phyloP scores from a whole-genome alignment of 2,113 vertebrate species.

The Spheniscus mendiculus region DNA sequence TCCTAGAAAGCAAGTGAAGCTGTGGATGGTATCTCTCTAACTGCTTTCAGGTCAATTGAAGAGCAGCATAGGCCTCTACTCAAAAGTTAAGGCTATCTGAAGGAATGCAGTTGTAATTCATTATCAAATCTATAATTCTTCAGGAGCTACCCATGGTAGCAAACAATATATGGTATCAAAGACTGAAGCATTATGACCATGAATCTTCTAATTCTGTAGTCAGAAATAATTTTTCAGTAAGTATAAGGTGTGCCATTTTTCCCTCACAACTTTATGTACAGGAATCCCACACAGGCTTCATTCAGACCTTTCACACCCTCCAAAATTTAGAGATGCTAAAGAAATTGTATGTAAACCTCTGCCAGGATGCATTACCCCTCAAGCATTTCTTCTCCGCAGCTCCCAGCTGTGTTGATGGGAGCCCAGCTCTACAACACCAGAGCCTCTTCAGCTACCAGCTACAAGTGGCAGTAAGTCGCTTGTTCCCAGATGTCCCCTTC shows the following conservation, averaged over 20 bases:
- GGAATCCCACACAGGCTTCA: neutral
- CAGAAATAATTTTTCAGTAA: neutral
- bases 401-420: neutral
- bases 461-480: rapidly evolving
- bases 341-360: neutral
- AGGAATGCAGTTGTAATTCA: neutral
- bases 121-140: neutral
- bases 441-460: neutral
- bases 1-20: neutral
- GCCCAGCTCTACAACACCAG: neutral
- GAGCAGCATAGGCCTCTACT: neutral
- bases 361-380: neutral
- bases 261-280: neutral
- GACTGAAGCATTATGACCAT: neutral
- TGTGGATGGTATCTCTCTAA: neutral
- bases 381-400: neutral
- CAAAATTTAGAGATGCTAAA: neutral
- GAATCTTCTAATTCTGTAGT: neutral
- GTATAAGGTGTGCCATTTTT: neutral
- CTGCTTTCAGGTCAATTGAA: neutral
- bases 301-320: neutral
- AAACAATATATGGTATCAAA: neutral
- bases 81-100: neutral
- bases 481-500: neutral
- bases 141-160: neutral